These are phyloP conservation scores for Anarrhichthys ocellatus DNA, from an alignment of 2,113 vertebrate species.

Conservation along the genomic window DNA sequence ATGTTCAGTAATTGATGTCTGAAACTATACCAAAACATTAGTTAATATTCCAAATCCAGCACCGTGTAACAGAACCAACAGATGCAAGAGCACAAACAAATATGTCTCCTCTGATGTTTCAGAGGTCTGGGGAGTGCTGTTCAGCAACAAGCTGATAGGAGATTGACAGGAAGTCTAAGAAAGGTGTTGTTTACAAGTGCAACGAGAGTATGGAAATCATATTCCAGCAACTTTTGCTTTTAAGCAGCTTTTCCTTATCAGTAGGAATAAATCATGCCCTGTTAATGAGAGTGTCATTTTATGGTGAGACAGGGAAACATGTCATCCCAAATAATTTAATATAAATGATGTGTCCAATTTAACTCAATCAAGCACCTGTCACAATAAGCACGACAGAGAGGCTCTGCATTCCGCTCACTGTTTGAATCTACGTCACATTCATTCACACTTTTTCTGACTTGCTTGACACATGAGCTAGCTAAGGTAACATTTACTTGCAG, in stretches of 20 bases:
- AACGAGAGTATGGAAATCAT: constrained; percentile 13
- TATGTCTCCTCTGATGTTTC: constrained; percentile 54
- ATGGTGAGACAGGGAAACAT: constrained; percentile 3
- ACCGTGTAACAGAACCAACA: constrained; percentile 50
- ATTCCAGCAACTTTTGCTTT: constrained; percentile 7
- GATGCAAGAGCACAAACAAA: constrained; percentile 57
- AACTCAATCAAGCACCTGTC: constrained; percentile 23
- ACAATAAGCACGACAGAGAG: constrained; percentile 1
- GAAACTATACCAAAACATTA: constrained; percentile 66
- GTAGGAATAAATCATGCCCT: constrained; percentile 2
- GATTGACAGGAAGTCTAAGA: constrained; percentile 37
- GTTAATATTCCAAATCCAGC: constrained; percentile 72
- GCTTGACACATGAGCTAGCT: constrained; percentile 8
- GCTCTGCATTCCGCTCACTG: constrained; percentile 1
- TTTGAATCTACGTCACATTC: neutral
- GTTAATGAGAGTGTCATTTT: constrained; percentile 13
- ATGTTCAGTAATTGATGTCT: constrained; percentile 71
- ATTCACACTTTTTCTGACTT: constrained; percentile 18
- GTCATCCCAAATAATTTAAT: constrained; percentile 9
- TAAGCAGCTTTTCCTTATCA: constrained; percentile 9
- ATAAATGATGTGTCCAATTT: constrained; percentile 24
- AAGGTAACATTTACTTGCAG: neutral
- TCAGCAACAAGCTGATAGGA: constrained; percentile 37
- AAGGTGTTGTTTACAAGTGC: constrained; percentile 44
- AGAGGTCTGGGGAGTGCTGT: constrained; percentile 39